Percentiles rank a stretch among this genome's conserved stretches.
These are phyloP conservation scores for Lysiphlebus fabarum DNA, from an alignment of 1,140 invertebrate species.

Conservation along the genomic window DNA sequence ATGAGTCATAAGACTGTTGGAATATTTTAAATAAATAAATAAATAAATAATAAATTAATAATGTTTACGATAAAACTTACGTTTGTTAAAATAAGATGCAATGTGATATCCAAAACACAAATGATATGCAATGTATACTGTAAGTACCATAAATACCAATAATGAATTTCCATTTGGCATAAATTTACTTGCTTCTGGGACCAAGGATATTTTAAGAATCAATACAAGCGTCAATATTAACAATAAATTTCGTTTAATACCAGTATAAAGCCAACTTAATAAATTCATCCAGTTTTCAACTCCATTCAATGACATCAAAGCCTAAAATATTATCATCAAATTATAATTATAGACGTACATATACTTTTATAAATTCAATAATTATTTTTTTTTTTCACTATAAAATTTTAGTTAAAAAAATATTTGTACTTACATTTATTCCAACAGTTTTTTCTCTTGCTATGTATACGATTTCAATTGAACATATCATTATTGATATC, in stretches of 20 bases:
- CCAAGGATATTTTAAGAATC: slow-evolving; percentile 43
- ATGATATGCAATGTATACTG: slow-evolving; percentile 40
- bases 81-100: slow-evolving; percentile 44
- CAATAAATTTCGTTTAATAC: slow-evolving; percentile 39
- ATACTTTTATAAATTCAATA: no score
- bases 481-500: no score
- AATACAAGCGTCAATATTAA: slow-evolving; percentile 40
- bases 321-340: slow-evolving; percentile 29
- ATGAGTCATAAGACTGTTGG: no score
- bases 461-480: slow-evolving; percentile 43
- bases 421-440: slow-evolving; percentile 41
- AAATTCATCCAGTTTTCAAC: slow-evolving; percentile 44
- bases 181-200: slow-evolving; percentile 38
- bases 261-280: slow-evolving; percentile 46
- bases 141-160: slow-evolving; percentile 45
- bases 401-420: background rate
- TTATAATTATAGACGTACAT: no score
- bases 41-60: no score
- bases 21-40: no score
- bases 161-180: slow-evolving; percentile 45
- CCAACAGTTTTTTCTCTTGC: slow-evolving; percentile 49
- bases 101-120: slow-evolving; percentile 48
- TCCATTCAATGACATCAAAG: slow-evolving; percentile 50
- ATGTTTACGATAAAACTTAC: no score
- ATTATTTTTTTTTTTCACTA: no score